Base-by-base conservation (phyloP, 2,888 invertebrate genomes). In the Latrodectus elegans region DNA sequence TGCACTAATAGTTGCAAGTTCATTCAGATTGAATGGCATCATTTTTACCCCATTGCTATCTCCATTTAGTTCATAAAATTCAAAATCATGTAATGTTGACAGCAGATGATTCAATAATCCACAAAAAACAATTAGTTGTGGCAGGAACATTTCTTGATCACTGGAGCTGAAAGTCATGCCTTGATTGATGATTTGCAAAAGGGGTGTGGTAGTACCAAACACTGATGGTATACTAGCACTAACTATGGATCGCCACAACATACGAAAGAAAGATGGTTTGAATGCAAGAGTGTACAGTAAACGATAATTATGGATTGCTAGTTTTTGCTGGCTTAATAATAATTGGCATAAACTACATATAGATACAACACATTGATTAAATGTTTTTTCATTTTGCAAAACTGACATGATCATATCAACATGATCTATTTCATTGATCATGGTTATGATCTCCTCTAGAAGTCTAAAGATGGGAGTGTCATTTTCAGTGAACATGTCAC, bases 61-160 rank as follows among this genome's bases (percentile, higher is more conserved):
- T 64, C 65, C 60, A 51, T 64, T 85, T 52, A 88, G 84, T 38
- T 90, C 93, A 75, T 95, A 95, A 92, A 97, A 97, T 92, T 97
- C 97, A 0, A 95, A 95, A 91, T 97, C 97, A 91, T 97, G 96
- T 52, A 97, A 92, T 0, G 97, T 97, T 0, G 96, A 95, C 75
- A 97, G 94, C 6, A 96, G 93, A 65, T 96, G 93, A 70, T 95
- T 95, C 91, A 96, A 96, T 0, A 97, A 93, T 1, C 96, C 95
- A 91, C 96, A 96, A 92, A 97, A 97, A 1, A 96, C 95, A 0
- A 96, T 95, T 60, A 97, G 91, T 0, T 96, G 94, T 0, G 97
- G 96, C 14, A 97, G 94, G 17, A 97, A 94, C 15, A 94, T 94
- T 22, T 95, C 94, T 6, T 95, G 94, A 89, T 95, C 95, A 15